phyloP scores from a whole-genome alignment of 2,888 invertebrate genomes.

The Lasioglossum morio region DNA sequence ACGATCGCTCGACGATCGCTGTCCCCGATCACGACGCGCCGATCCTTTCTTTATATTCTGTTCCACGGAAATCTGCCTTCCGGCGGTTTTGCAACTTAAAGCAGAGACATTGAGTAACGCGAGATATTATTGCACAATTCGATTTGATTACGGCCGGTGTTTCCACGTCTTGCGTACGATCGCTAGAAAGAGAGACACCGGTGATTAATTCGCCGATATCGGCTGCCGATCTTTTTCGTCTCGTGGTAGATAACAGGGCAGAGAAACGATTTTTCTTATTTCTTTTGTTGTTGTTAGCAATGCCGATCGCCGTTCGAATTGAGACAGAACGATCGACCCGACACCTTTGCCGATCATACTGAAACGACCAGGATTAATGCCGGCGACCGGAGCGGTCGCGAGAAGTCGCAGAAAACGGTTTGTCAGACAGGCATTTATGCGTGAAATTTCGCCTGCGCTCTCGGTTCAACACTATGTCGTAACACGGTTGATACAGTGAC shows the following conservation, averaged over 20 bases:
- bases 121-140: constrained; percentile 56
- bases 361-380: constrained; percentile 40
- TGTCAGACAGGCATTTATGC: constrained; percentile 56
- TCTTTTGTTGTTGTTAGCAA: background rate
- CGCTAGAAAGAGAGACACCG: constrained; percentile 49
- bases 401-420: constrained; percentile 53
- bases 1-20: constrained; percentile 72
- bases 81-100: background rate
- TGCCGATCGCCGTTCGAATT: constrained; percentile 22
- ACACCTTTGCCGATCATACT: constrained; percentile 23
- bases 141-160: constrained; percentile 15
- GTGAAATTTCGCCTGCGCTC: constrained; percentile 58
- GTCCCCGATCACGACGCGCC: background rate
- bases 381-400: constrained; percentile 9
- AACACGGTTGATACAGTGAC: constrained; percentile 59
- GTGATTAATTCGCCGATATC: constrained; percentile 40
- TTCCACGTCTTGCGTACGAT: constrained; percentile 35
- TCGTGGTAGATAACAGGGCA: background rate
- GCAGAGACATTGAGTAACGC: constrained; percentile 1
- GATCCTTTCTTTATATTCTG: background rate
- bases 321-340: constrained; percentile 25
- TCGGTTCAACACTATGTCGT: constrained; percentile 43
- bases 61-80: background rate
- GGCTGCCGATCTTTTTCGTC: constrained; percentile 13
- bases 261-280: background rate